Base-by-base conservation (phyloP, 53 echinoderm and acorn worm species). In the Patiria pectinifera region DNA sequence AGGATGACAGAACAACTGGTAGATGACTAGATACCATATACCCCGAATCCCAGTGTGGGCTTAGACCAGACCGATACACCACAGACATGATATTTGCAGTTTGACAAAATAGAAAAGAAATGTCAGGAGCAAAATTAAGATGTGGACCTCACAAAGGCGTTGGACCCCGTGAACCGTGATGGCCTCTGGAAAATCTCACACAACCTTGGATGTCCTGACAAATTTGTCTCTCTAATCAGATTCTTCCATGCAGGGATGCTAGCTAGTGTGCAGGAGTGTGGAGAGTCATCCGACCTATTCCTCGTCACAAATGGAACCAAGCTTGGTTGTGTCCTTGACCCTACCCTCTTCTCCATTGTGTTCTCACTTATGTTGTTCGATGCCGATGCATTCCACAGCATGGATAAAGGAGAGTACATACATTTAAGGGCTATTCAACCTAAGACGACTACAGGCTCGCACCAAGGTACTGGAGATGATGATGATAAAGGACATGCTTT, bases 261-360 rank as follows among this genome's bases (percentile, higher is more conserved):
- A 58, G 85, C 85, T 44, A 14, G 43, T 21, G 66, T 84, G 21
- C 85, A 62, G 45, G 85, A 62, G 63, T 35, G 45, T 62, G 63
- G 85, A 62, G 69, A 84, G 24, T 6, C 62, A 0, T 84, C 66
- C 4, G 85, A 62, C 12, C 85, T 63, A 11, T 84, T 84, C 45
- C 62, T 5, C 14, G 85, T 84, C 44, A 63, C 63, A 24, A 84
- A 71, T 72, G 87, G 87, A 70, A 47, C 48, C 72, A 71, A 86
- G 74, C 72, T 71, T 6, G 74, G 86, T 25, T 92, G 84, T 70
- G 81, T 78, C 44, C 79, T 91, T n/a, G 91, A 62, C 9, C 91
- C 91, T 7, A 21, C 77, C 25, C 14, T 77, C 26, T 77, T 77
- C 21, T 77, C 77, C 77, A 77, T 77, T 77, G 26, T 77, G 7